Base-by-base conservation (phyloP, 1,140 invertebrate species). In the Drosophila nannoptera region DNA sequence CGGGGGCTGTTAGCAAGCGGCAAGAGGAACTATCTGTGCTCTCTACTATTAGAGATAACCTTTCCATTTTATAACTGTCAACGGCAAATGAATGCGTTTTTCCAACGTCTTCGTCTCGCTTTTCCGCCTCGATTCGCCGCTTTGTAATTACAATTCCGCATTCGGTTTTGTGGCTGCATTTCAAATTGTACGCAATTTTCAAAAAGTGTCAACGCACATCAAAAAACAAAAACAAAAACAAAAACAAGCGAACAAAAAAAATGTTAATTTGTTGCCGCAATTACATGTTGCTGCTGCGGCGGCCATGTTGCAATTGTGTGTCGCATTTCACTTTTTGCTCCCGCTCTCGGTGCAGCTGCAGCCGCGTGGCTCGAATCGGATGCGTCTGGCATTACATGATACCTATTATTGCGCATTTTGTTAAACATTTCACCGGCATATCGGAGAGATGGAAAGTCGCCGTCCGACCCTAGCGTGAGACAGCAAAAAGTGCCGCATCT, bases 31-130 rank as follows among this genome's bases (percentile, higher is more conserved):
- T 69, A 61, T 31, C n/a, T 11, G 58, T 59, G 52, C 48, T 45
- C 14, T 32, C 22, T 53, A 43, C 33, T 36, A 38, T 65, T 49
- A 52, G 52, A 59, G 62, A 73, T 83, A 84, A 78, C 78, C 78
- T 83, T 83, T 83, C 78, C 78, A 83, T 83, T 82, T 78, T 73
- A 64, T 62, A 78, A 83, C 78, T 83, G 80, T 83, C 80, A 83
- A 50, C 61, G 48, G 63, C 31, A 49, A 56, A 72, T 71, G 52
- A 77, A 77, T 73, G 48, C 69, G 63, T 69, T 77, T 77, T 35
- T 31, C 49, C 16, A 12, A 5, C 12, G 12, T 35, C 45, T 68
- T 46, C 53, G 46, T 29, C 36, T 40, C 9, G 22, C 22, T 22
- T 42, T 43, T 42, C 16, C 7, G 14, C 35, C 58, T 60, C 42